Percentiles rank a stretch among this genome's conserved stretches.
These are phyloP conservation scores for Hyperoplus immaculatus DNA, from an alignment of 2,797 vertebrate species.

Conservation along the genomic window DNA sequence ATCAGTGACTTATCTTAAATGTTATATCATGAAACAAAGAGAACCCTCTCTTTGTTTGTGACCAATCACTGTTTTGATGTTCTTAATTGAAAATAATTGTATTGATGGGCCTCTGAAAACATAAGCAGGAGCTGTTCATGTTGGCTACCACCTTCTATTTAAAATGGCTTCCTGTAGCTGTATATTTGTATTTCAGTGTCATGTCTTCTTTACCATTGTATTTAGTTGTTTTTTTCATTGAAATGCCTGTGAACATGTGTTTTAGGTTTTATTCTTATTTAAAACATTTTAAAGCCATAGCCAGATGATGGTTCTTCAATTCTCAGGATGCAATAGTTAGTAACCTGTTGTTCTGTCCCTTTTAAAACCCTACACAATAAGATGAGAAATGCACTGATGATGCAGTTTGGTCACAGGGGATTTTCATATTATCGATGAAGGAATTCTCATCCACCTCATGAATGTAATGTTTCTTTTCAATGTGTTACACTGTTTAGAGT, in stretches of 20 bases:
- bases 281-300: slow-evolving; percentile 41
- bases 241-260: slow-evolving; percentile 1
- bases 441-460: slow-evolving; percentile 33
- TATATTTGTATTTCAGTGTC: background rate
- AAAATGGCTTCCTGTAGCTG: background rate
- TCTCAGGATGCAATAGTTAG: slow-evolving; percentile 31
- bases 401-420: background rate
- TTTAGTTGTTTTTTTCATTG: background rate
- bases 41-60: background rate
- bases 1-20: background rate
- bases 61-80: slow-evolving; percentile 6
- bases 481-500: background rate
- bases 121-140: background rate
- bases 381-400: background rate
- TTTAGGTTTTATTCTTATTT: slow-evolving; percentile 3
- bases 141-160: background rate
- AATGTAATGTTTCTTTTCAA: slow-evolving; percentile 33
- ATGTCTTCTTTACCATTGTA: background rate
- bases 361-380: background rate
- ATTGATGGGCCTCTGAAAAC: slow-evolving; percentile 16
- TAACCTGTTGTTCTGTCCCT: background rate
- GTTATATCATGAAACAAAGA: background rate
- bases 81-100: background rate
- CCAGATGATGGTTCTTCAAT: slow-evolving; percentile 2
- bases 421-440: background rate